Conservation (phyloP, 53 echinoderm and acorn worm species). For the Echinarachnius parma region DNA sequence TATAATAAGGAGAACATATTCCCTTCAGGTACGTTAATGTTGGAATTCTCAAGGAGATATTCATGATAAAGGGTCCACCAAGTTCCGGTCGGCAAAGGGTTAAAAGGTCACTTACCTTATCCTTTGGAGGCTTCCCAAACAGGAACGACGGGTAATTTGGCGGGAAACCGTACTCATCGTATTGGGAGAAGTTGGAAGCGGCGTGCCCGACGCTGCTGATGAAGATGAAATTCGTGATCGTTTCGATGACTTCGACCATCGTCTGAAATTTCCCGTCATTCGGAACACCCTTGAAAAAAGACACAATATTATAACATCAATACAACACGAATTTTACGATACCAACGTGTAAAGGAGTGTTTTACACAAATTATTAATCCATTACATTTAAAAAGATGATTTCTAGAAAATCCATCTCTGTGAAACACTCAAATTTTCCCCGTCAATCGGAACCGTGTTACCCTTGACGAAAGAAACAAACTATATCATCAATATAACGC, state of each 20-base stretch:
- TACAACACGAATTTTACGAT: background rate
- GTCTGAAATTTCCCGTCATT: constrained; percentile 13
- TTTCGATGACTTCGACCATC: constrained; percentile 45
- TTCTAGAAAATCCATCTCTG: too few relatives aligned
- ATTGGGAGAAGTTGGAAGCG: constrained; percentile 81
- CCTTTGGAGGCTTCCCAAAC: constrained; percentile 50
- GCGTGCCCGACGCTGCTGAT: constrained; percentile 83
- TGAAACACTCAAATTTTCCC: too few relatives aligned
- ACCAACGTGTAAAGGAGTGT: background rate
- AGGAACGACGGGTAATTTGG: constrained; percentile 77
- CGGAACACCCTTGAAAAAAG: constrained; percentile 37
- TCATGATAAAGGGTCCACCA: too few relatives aligned
- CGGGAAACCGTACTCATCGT: constrained; percentile 88
- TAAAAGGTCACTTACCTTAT: constrained; percentile 67
- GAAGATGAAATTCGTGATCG: constrained; percentile 66
- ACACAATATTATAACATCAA: background rate
- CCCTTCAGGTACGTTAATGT: too few relatives aligned
- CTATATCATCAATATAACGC: too few relatives aligned
- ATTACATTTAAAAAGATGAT: background rate
- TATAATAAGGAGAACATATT: too few relatives aligned
- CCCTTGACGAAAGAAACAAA: too few relatives aligned
- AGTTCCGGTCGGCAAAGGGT: too few relatives aligned
- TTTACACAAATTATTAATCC: too few relatives aligned
- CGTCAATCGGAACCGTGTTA: too few relatives aligned
- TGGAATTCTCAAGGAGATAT: too few relatives aligned